Base-by-base conservation (phyloP, 2,888 invertebrate species). In the Ophion obscuratus region DNA sequence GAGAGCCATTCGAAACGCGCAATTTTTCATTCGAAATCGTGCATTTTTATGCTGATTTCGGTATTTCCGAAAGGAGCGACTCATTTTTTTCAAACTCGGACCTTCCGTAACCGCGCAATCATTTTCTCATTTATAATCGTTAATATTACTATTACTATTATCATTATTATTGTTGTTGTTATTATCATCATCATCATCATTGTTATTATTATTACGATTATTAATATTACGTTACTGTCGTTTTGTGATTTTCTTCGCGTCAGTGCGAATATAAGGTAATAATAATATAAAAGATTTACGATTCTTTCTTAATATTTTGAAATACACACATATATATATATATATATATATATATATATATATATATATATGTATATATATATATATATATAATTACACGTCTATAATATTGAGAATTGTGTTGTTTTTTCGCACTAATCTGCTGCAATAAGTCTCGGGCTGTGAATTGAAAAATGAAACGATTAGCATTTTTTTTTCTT, bases 311-410 rank as follows among this genome's bases (percentile, higher is more conserved):
- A 66, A 14, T 20, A 14, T 67, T 36, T 24, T 14, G 14, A 64
- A 53, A 75, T 75, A 57, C 84, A 67, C 75, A 44, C 81, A 40
- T 89, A 88, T 87, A 81, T 89, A 88, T 89, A 89, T 91, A 91
- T 88, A 89, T 90, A 89, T 90, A 89, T 88, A 90, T 89, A 89
- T 89, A 90, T 90, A 74, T 74, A 53, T 86, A 66, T 79, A 44
- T 83, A 40, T 89, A 87, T 87, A 81, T 89, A 88, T 89, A 89
- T n/a, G n/a, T 90, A 74, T 74, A 53, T 86, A 66, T 79, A 44
- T 83, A 40, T 89, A 87, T 87, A 81, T 89, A 88, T 89, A 78
- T 90, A 89, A 85, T 87, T 66, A 76, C 53, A 86, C 47, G 83
- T 83, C 88, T 88, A 89, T 88, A 89, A 86, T 89, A 87, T 83